These are phyloP conservation scores for Lagodon rhomboides DNA, from an alignment of 2,797 vertebrate species.

Conservation along the genomic window DNA sequence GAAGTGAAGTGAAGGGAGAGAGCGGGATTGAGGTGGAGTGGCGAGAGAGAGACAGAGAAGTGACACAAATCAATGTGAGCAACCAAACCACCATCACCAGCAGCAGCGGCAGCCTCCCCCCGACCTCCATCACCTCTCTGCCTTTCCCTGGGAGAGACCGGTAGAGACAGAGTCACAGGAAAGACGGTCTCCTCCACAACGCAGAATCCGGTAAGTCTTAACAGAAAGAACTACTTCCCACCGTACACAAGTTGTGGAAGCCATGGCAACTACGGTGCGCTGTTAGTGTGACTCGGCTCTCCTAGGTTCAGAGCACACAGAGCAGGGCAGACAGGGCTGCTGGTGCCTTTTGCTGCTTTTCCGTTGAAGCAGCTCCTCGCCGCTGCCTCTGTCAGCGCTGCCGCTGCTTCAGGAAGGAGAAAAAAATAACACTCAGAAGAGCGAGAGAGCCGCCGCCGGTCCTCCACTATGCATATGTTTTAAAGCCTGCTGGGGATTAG, in stretches of 20 bases:
- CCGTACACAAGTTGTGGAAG: slow-evolving; percentile 43
- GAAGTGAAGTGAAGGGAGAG: slow-evolving; percentile 77
- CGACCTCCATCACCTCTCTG: slow-evolving; percentile 74
- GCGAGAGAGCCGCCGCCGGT: slow-evolving; percentile 32
- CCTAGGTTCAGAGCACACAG: slow-evolving; percentile 34
- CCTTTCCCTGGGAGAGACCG: slow-evolving; percentile 56
- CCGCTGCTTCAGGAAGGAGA: slow-evolving; percentile 24
- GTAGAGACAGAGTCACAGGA: slow-evolving; percentile 45
- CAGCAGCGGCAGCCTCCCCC: slow-evolving; percentile 51
- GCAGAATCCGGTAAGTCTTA: slow-evolving; percentile 69
- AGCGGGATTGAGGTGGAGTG: slow-evolving; percentile 68
- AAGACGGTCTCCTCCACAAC: slow-evolving; percentile 35
- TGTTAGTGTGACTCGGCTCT: slow-evolving; percentile 36
- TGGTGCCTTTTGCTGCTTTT: slow-evolving; percentile 28
- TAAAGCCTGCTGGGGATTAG: slow-evolving; percentile 57
- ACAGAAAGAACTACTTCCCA: slow-evolving; percentile 42
- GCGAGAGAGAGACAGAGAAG: slow-evolving; percentile 67
- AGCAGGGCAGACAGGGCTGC: slow-evolving; percentile 31
- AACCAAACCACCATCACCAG: slow-evolving; percentile 66
- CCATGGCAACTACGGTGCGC: slow-evolving; percentile 1
- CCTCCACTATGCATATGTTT: slow-evolving; percentile 60
- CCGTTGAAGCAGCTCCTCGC: slow-evolving; percentile 17
- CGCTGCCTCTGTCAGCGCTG: slow-evolving; percentile 30
- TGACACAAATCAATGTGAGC: slow-evolving; percentile 81
- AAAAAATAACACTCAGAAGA: slow-evolving; percentile 22